Evolutionary conservation across 1,140 invertebrate genomes (phyloP), one percentile per base, ranked within the genome.

Genomic region (Gonioctena quinquepunctata): DNA sequence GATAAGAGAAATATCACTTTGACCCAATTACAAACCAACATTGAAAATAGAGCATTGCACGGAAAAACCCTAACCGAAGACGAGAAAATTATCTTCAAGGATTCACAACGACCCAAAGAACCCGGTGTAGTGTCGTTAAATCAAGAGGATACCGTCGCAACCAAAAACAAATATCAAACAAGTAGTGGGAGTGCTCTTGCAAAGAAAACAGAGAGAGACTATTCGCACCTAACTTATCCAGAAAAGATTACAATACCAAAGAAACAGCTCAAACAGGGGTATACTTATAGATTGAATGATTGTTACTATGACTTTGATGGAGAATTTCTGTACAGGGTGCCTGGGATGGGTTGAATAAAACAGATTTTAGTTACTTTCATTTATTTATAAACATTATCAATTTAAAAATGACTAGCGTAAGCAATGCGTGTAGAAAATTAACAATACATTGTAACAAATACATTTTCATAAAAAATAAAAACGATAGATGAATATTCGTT

Each of bases 251-350:
- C 85, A 66, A 92, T 93, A 63, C 90, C 91, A 4, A 86, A 86
- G 64, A 85, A 87, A 61, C 81, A 87, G 11, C 87, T 83, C 18
- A 87, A 87, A 71, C 81, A 82, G 75, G 89, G 88, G 19, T 87
- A 86, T 26, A 91, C 89, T 13, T 93, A 92, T 76, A 89, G 89
- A 79, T 85, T 93, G 1, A 87, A 89, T 72, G 91, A 93, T 83
- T 90, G 90, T 74, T 93, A 89, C 82, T 93, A 93, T 81, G 90
- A 92, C 81, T 85, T 88, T 79, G 90, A 93, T 86, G 92, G 92
- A 0, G 84, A 86, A 81, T 93, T 93, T 86, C 85, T 93, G 16
- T 93, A 93, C 77, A 84, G 91, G 76, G 88, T 93, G 19, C 88
- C 91, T 25, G 91, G 90, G 68, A 86, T 91, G 86, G 42, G 66